A percentile compares a stretch with the other conserved stretches of the same genome.
phyloP scores from a whole-genome alignment of 2,888 invertebrate species.

The Mythimna ferrago region DNA sequence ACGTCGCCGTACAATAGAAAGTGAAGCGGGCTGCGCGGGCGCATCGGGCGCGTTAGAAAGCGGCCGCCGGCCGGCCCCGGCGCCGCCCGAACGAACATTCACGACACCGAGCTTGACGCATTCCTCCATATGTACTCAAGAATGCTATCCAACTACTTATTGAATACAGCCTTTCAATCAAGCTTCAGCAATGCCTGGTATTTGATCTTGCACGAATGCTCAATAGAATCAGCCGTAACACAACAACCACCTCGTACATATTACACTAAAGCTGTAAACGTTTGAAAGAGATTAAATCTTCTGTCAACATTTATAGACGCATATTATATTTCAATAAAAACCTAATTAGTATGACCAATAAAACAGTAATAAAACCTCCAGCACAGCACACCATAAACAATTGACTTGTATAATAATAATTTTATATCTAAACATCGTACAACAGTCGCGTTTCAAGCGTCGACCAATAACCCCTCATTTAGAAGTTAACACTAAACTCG shows the following conservation, averaged over 20 bases:
- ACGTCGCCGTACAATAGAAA: conserved; percentile 84
- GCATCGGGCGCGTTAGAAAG: conserved; percentile 88
- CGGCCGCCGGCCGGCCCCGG: conserved; percentile 77
- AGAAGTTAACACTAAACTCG: conserved; percentile 77
- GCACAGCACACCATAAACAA: conserved; percentile 65
- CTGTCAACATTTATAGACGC: conserved; percentile 48
- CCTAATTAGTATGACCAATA: conserved; percentile 64
- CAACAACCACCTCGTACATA: conserved; percentile 12
- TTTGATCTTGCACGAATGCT: conserved; percentile 42
- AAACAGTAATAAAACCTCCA: conserved; percentile 67
- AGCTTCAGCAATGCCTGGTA: conserved; percentile 36
- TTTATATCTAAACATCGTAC: conserved; percentile 70
- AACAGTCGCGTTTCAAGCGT: conserved; percentile 65
- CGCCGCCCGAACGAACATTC: conserved; percentile 78
- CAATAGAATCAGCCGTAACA: conserved; percentile 32
- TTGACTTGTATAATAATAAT: conserved; percentile 69
- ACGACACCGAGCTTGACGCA: conserved; percentile 79
- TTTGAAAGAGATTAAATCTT: conserved; percentile 41
- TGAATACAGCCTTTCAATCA: conserved; percentile 42
- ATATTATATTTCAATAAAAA: conserved; percentile 58
- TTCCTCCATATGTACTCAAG: conserved; percentile 78
- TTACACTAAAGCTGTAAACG: conserved; percentile 19
- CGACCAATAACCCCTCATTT: conserved; percentile 74
- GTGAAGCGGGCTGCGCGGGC: conserved; percentile 86
- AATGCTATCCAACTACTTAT: conserved; percentile 59